phyloP scores from a whole-genome alignment of 2,888 invertebrate species.

The Salpingus planirostris region DNA sequence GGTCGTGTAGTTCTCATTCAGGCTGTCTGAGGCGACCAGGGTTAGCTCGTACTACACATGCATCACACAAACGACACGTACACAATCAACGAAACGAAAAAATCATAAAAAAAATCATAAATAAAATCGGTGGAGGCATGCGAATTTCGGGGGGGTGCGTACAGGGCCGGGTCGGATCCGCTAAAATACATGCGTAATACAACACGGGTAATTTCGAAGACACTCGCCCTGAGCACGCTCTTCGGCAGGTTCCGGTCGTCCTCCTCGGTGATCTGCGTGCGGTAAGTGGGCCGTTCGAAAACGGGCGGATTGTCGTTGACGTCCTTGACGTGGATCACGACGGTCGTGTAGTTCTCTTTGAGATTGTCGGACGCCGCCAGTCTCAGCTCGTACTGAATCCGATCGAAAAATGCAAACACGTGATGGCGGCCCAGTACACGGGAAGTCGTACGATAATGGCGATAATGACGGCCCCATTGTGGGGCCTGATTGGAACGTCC shows the following conservation, averaged over 20 bases:
- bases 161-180: too few species aligned
- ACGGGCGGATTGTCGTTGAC: conserved; percentile 98
- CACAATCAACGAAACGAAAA: conserved; percentile 5
- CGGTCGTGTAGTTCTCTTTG: conserved; percentile 94
- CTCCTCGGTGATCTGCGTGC: conserved; percentile 93
- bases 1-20: conserved; percentile 79
- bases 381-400: conserved; percentile 77
- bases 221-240: conserved; percentile 76
- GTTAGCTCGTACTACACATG: conserved; percentile 71
- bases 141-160: too few species aligned
- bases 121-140: too few species aligned
- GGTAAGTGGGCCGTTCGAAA: conserved; percentile 89
- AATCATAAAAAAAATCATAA: background rate
- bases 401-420: conserved; percentile 1
- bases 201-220: conserved; percentile 13
- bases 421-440: background rate
- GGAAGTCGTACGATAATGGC: background rate
- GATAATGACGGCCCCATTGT: conserved; percentile 11
- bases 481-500: conserved; percentile 18
- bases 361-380: conserved; percentile 92
- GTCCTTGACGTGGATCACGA: conserved; percentile 94
- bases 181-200: conserved; percentile 3
- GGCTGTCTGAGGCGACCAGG: conserved; percentile 81
- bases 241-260: conserved; percentile 91
- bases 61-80: conserved; percentile 20